Percentiles rank a stretch among this genome's conserved stretches.
These are phyloP conservation scores for Hoplostethus mediterraneus DNA, from an alignment of 2,797 vertebrate species.

Conservation along the genomic window DNA sequence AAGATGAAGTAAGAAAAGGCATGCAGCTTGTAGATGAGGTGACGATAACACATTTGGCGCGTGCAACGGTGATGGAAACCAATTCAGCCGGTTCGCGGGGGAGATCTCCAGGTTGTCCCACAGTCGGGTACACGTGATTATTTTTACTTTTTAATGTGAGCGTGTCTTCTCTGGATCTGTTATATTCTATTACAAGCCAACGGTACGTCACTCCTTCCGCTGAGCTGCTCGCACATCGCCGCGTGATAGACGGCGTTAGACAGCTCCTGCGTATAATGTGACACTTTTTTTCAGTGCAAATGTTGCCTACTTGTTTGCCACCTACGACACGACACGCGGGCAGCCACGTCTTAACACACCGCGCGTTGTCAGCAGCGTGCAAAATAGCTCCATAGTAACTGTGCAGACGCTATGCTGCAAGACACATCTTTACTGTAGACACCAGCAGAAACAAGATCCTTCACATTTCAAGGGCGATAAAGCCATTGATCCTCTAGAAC, in stretches of 20 bases:
- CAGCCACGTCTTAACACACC: not conserved
- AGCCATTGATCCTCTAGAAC: no score
- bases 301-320: constrained; percentile 2
- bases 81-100: not conserved
- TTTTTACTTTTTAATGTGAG: constrained; percentile 1
- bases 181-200: no score
- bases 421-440: no score
- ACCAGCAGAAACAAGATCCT: no score
- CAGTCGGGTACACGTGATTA: no score
- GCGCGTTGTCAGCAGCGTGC: no score
- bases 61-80: not conserved
- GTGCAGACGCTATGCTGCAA: no score
- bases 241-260: not conserved
- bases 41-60: no score
- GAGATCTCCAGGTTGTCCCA: not conserved
- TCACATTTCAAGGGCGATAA: no score
- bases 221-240: constrained; percentile 34
- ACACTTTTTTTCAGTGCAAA: constrained; percentile 20
- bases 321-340: constrained; percentile 7
- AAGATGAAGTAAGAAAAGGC: no score
- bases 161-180: not conserved
- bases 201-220: not conserved
- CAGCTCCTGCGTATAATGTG: constrained; percentile 33
- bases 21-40: no score
- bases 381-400: no score